Conservation (phyloP, 64 coral and sea anemone genomes). For the Actinia equina region DNA sequence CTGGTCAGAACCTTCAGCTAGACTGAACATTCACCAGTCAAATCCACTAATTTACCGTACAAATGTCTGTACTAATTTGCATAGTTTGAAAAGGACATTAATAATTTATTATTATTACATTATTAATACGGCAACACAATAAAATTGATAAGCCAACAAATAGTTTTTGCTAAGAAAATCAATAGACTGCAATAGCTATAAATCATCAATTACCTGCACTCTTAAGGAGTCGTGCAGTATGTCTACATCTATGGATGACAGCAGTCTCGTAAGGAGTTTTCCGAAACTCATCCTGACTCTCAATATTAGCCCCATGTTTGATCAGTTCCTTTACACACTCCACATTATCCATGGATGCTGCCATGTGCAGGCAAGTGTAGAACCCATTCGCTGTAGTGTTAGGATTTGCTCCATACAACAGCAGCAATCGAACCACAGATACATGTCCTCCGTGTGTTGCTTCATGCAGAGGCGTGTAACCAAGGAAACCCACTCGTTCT, state of each 20-base stretch:
- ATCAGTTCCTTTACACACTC: slow-evolving; percentile 81
- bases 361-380: slow-evolving; percentile 91
- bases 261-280: slow-evolving; percentile 95
- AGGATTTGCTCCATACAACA: slow-evolving; percentile 79
- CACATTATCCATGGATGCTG: slow-evolving; percentile 75
- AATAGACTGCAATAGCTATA: background rate
- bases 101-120: too few relatives aligned
- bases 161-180: too few relatives aligned
- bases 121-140: too few relatives aligned
- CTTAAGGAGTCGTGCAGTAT: slow-evolving; percentile 69
- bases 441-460: slow-evolving; percentile 66
- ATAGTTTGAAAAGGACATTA: too few relatives aligned
- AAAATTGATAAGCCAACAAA: too few relatives aligned
- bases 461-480: slow-evolving; percentile 93
- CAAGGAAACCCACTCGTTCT: slow-evolving; percentile 86
- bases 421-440: slow-evolving; percentile 62
- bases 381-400: slow-evolving; percentile 86
- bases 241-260: slow-evolving; percentile 53
- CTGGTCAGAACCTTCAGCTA: too few relatives aligned
- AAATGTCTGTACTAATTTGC: too few relatives aligned
- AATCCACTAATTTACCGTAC: too few relatives aligned
- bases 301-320: slow-evolving; percentile 74
- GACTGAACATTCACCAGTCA: too few relatives aligned
- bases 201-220: slow-evolving; percentile 56
- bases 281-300: slow-evolving; percentile 73